These are phyloP conservation scores for Oscheius sp. DNA, from an alignment of 2,888 invertebrate genomes.

Conservation along the genomic window DNA sequence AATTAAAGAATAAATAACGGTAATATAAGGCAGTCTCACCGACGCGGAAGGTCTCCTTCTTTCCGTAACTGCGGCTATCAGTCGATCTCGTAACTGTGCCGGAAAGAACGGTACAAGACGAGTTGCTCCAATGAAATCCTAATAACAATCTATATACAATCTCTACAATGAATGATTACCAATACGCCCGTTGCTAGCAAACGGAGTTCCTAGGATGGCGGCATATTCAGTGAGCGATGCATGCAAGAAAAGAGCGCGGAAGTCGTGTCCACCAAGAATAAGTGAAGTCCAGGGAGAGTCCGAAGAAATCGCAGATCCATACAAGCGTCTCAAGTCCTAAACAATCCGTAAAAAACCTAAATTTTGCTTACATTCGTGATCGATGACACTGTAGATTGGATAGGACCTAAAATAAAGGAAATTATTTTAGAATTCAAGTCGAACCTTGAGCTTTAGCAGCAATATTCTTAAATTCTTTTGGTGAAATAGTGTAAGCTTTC, in stretches of 20 bases:
- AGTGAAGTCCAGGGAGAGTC: slow-evolving; percentile 44
- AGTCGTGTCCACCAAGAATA: slow-evolving; percentile 39
- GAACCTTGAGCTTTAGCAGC: slow-evolving; percentile 59
- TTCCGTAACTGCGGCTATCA: slow-evolving; percentile 39
- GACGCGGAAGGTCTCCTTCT: slow-evolving; percentile 59
- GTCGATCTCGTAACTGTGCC: slow-evolving; percentile 64
- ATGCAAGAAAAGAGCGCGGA: slow-evolving; percentile 58
- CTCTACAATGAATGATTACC: slow-evolving; percentile 40
- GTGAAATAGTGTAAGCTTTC: slow-evolving; percentile 65
- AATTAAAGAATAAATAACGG: background rate
- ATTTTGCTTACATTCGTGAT: too few relatives aligned
- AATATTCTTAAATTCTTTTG: slow-evolving; percentile 66
- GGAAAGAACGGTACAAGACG: slow-evolving; percentile 70
- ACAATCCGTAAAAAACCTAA: too few relatives aligned
- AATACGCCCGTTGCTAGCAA: slow-evolving; percentile 61
- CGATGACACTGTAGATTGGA: slow-evolving; percentile 42
- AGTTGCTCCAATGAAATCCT: slow-evolving; percentile 72
- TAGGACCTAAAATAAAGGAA: slow-evolving; percentile 18
- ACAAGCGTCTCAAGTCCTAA: slow-evolving; percentile 48
- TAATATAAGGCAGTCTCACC: slow-evolving; percentile 39
- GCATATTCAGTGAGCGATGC: slow-evolving; percentile 67
- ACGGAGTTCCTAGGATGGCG: slow-evolving; percentile 61
- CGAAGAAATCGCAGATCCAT: slow-evolving; percentile 38
- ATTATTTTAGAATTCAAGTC: background rate
- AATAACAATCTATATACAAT: background rate